Evolutionary conservation across 1,140 invertebrate species (phyloP), one percentile per base, ranked within the genome.

Genomic region (Anadara kagoshimensis): DNA sequence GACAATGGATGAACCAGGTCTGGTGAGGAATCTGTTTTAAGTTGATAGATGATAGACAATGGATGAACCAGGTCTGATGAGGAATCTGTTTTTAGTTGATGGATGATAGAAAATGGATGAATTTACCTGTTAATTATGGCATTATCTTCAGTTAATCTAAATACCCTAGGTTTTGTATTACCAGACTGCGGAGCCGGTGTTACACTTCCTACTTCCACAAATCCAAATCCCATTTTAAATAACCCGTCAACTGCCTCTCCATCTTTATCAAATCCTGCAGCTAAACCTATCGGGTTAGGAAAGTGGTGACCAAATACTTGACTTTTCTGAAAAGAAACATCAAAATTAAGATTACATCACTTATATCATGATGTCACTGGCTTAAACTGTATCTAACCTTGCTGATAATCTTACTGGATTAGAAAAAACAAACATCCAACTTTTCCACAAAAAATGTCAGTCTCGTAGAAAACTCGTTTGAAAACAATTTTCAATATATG

Each of bases 221-320:
- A 97, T 26, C 97, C 94, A 91, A 99, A 99, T 0, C 98, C 98
- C 63, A 97, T 90, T 82, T 94, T 93, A 58, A 92, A 91, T 36
- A 99, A 88, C 0, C 95, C 95, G 73, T 93, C 88, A 1, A 98
- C 91, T 29, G 95, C 96, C 91, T 99, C 96, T 12, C 93, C 98
- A 89, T 99, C 93, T 87, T 99, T 99, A 88, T 99, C 98, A 91
- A 99, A 99, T 4, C 98, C 98, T 74, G 98, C 98, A 58, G 98
- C 98, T 79, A 99, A 93, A 43, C 98, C 98, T 82, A 99, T 85
- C 0, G 97, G 97, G 91, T 98, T 98, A 71, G 90, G 90, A 59
- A 99, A 93, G 20, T 93, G 83, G 72, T 78, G 62, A 7, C 92
- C 91, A 84, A 95, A 94, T 43, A 98, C 89, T 57, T 89, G 91